phyloP scores from a whole-genome alignment of 2,113 vertebrate genomes.

The Cisticola juncidis region DNA sequence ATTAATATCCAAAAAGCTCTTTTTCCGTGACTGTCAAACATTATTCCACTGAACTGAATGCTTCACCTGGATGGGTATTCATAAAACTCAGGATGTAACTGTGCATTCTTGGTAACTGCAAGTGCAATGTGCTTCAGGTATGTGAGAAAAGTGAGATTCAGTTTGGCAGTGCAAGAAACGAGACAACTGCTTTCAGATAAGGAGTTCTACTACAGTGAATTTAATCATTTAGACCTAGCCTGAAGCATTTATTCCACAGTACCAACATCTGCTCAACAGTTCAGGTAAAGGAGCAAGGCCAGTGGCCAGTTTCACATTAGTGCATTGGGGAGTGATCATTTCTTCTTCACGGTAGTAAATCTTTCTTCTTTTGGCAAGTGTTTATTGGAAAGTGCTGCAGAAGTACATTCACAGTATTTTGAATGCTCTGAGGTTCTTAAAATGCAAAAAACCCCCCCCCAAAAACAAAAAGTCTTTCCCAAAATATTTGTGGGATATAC shows the following conservation, averaged over 20 bases:
- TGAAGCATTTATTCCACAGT: not conserved
- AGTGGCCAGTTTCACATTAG: not conserved
- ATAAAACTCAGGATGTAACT: not conserved
- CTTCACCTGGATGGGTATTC: not conserved
- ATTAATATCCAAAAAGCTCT: not conserved
- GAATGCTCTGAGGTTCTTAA: not conserved
- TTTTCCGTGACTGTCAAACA: not conserved
- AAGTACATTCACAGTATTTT: not conserved
- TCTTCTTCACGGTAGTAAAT: not conserved
- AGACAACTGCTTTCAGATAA: not conserved
- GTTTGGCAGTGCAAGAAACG: not conserved
- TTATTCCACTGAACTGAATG: not conserved
- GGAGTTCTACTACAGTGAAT: not conserved
- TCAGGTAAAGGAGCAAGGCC: not conserved
- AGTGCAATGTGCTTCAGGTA: fast-evolving
- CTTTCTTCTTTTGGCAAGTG: not conserved
- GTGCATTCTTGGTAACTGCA: not conserved
- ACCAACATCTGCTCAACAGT: not conserved
- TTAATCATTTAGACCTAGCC: not conserved
- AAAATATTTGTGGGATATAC: not conserved
- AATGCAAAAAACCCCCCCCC: too few species aligned
- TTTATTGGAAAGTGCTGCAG: not conserved
- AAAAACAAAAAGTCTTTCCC: too few species aligned
- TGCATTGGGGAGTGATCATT: fast-evolving
- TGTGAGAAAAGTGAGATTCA: not conserved